Base-by-base conservation (phyloP, 1,140 invertebrate species). In the Drosophila ercepeae region DNA sequence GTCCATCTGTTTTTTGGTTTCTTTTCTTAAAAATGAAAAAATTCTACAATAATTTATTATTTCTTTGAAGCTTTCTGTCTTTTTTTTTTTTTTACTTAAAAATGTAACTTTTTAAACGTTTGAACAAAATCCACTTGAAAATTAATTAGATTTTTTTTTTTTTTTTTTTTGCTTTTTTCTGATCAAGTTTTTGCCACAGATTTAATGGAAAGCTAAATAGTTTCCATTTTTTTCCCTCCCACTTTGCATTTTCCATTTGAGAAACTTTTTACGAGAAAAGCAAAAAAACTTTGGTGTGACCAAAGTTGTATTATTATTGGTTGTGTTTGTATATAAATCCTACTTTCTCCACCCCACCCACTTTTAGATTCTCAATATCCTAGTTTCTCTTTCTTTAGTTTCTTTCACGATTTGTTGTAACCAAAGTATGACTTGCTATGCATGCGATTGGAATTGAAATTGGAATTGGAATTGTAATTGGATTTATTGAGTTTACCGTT, bases 381-480 rank as follows among this genome's bases (percentile, higher is more conserved):
- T 29, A 18, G 8, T 14, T 7, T 52, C 16, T 29, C 19, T 14
- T 46, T 54, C 14, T 41, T 3, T 27, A 27, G 42, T 39, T 50
- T 19, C 8, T 34, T 19, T 19, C 50, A 18, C 8, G 9, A 13
- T 39, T 67, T 4, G 6, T 27, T 27, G 44, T 50, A 45, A 34
- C 19, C 23, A 25, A 25, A 6, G 27, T 29, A 29, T 29, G 7
- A 25, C 34, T 25, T 53, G 67, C 50, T 63, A 79, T 79, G 75
- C 60, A 70, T 53, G 49, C 49, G 69, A 32, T 32, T 9, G 29
- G 29, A 32, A 32, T 11, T 32, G 29, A 9, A n/a, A n/a, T n/a
- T n/a, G n/a, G n/a, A n/a, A n/a, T n/a, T n/a, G n/a, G n/a, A n/a
- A n/a, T n/a, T n/a, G n/a, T n/a, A n/a, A 32, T 48, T 69, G 29